Conservation (phyloP, 2,888 invertebrate species). For the Mayetiola destructor region DNA sequence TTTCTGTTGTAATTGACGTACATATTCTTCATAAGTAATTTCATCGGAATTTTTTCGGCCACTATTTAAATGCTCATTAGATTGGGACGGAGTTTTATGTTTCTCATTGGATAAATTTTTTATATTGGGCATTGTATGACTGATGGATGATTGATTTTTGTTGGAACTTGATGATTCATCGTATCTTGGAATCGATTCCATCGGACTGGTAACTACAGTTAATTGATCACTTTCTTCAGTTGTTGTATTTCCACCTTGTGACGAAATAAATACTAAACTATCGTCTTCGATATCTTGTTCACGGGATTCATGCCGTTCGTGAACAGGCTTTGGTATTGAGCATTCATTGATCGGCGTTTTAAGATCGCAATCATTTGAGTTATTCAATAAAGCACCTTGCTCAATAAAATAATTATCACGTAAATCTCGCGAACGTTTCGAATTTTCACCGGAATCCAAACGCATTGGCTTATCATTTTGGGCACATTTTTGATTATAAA, state of each 20-base stretch:
- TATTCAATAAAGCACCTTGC: conserved; percentile 34
- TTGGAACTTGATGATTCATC: conserved; percentile 25
- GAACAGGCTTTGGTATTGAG: conserved; percentile 19
- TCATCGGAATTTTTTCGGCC: conserved; percentile 34
- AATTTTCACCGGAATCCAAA: conserved; percentile 18
- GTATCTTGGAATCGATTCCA: conserved; percentile 26
- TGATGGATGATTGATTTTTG: conserved; percentile 27
- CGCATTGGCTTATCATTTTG: conserved; percentile 26
- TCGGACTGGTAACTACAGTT: conserved; percentile 40
- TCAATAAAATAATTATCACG: conserved; percentile 44
- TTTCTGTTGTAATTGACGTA: conserved; percentile 49
- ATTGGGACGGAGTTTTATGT: neutral
- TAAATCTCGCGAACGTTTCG: conserved; percentile 31
- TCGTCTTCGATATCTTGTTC: conserved; percentile 44
- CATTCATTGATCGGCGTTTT: conserved; percentile 37
- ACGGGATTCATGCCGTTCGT: conserved; percentile 19
- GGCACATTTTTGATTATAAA: conserved; percentile 8
- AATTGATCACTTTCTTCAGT: conserved; percentile 47
- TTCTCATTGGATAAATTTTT: neutral
- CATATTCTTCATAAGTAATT: conserved; percentile 43
- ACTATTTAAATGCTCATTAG: neutral
- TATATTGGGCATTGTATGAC: neutral
- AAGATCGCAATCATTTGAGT: conserved; percentile 29
- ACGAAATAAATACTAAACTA: conserved; percentile 41
- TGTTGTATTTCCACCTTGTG: conserved; percentile 35